Base-by-base conservation (phyloP, 2,113 vertebrate genomes). In the Semnornis frantzii region DNA sequence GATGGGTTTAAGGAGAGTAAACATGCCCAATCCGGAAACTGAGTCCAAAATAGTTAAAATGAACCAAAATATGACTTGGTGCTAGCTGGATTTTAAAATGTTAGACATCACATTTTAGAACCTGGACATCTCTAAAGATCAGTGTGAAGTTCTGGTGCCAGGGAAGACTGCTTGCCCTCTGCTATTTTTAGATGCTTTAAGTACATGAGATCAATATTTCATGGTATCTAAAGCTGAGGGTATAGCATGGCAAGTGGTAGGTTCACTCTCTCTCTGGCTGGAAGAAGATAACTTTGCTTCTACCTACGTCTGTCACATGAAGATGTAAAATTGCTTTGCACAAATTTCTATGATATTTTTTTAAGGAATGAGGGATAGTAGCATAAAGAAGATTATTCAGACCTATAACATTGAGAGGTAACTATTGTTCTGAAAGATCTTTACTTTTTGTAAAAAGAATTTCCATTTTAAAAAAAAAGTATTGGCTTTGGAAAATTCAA, bases 151-250 rank as follows among this genome's bases (percentile, higher is more conserved):
- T 65, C 17, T 82, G 37, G 11, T 89, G 42, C 60, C 60, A 76
- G 76, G 19, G 37, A 8, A 77, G 46, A 68, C 33, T 70, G 37
- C 57, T 89, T 84, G 86, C 34, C 18, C 30, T 3, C 33, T 85
- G 48, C 37, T 85, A 81, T 87, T 93, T 93, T 91, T 75, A 83
- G 85, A 62, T 81, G 5, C 39, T 71, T 5, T 54, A 74, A 87
- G 28, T 91, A 80, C 33, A 89, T 50, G 34, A 3, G 23, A 89
- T 95, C 64, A 81, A 77, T 89, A 89, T 92, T 82, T 91, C 30
- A 44, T 42, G 39, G 15, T 80, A 39, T 57, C 68, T 89, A 50
- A 89, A 93, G 34, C 30, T 62, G 57, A 82, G 52, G 25, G 4
- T 62, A 81, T 18, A 85, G 34, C 39, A 79, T 55, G 30, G 89